Conservation (phyloP, 1,140 invertebrate genomes). For the Drosophila persimilis region DNA sequence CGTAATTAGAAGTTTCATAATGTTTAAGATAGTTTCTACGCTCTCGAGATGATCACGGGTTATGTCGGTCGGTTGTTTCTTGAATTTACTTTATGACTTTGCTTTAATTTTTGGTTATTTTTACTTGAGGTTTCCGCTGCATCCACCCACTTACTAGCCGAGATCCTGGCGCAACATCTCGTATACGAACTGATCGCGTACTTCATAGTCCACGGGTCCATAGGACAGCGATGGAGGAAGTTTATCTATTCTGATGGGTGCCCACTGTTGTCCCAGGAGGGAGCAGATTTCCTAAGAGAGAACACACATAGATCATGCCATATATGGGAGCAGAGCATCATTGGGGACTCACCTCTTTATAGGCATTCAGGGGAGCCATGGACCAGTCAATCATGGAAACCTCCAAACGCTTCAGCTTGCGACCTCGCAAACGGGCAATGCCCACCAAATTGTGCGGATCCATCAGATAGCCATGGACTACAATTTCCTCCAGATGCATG, state of each 20-base stretch:
- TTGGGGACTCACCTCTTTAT: conserved; percentile 68
- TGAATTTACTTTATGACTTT: conserved; percentile 41
- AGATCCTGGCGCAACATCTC: conserved; percentile 74
- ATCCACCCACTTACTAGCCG: conserved; percentile 56
- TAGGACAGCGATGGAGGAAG: conserved; percentile 82
- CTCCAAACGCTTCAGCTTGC: conserved; percentile 85
- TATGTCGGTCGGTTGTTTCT: conserved; percentile 46
- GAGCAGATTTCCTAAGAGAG: conserved; percentile 83
- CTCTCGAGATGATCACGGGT: conserved; percentile 70
- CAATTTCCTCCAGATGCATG: conserved; percentile 86
- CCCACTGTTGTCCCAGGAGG: conserved; percentile 83
- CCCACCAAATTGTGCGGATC: conserved; percentile 86
- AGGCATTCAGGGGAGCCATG: conserved; percentile 43
- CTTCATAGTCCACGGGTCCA: conserved; percentile 62
- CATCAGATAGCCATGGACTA: conserved; percentile 84
- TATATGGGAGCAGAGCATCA: not conserved
- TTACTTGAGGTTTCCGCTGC: conserved; percentile 21
- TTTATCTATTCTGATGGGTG: conserved; percentile 73
- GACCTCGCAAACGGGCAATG: conserved; percentile 87
- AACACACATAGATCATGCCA: not conserved
- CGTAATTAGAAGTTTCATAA: conserved; percentile 50
- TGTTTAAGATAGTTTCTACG: conserved; percentile 57
- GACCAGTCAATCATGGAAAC: conserved; percentile 86
- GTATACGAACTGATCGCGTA: conserved; percentile 77
- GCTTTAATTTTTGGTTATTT: conserved; percentile 58